Percentiles rank a stretch among this genome's conserved stretches.
phyloP scores from a whole-genome alignment of 1,140 invertebrate species.

The Epicauta chinensis region DNA sequence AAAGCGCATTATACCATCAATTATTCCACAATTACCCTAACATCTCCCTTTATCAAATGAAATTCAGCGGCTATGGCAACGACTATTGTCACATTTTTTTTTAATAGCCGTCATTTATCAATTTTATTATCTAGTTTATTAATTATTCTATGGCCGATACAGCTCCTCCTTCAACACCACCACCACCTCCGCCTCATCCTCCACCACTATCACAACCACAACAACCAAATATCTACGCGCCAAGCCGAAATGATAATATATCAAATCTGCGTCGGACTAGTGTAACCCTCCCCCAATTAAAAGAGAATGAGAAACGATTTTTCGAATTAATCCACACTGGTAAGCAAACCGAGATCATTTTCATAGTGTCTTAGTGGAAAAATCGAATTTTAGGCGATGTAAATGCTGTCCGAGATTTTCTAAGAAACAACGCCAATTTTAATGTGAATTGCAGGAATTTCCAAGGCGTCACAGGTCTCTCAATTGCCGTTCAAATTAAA shows the following conservation, averaged over 20 bases:
- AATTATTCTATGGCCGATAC: neutral
- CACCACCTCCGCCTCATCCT: conserved; percentile 1
- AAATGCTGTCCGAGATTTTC: conserved; percentile 38
- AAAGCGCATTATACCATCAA: too few relatives aligned
- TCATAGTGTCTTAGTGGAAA: neutral
- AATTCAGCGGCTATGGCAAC: too few relatives aligned
- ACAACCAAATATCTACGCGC: too few relatives aligned
- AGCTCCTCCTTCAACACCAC: neutral
- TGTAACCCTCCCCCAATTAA: conserved; percentile 43
- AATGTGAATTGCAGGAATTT: conserved; percentile 49
- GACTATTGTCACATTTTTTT: too few relatives aligned
- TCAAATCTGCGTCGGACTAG: conserved; percentile 27
- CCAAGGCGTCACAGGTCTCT: conserved; percentile 50
- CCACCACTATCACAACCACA: neutral
- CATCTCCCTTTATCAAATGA: too few relatives aligned
- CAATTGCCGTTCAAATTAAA: conserved; percentile 48
- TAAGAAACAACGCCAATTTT: conserved; percentile 40
- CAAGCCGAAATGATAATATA: conserved; percentile 18
- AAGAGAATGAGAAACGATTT: conserved; percentile 45
- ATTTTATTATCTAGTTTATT: too few relatives aligned
- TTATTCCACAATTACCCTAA: too few relatives aligned
- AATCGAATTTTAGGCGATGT: conserved; percentile 35
- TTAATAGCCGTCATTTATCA: too few relatives aligned
- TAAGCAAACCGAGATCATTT: conserved; percentile 13
- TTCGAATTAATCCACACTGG: conserved; percentile 44